Percentiles rank a stretch among this genome's conserved stretches.
Conservation (phyloP, 2,888 invertebrate species). For the Drosophila paracracens region DNA sequence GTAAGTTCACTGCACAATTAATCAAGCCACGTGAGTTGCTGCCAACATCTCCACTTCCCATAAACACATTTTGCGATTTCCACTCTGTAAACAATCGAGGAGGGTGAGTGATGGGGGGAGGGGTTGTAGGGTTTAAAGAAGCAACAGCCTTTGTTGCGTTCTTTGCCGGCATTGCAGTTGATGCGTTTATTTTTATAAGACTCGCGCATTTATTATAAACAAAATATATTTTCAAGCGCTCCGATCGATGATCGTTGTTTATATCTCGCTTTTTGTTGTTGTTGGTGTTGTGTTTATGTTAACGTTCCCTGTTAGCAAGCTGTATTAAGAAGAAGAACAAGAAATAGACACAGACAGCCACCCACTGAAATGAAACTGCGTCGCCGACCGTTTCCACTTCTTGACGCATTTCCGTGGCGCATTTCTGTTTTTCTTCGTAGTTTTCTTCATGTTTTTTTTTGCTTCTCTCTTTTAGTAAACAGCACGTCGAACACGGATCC, state of each 20-base stretch:
- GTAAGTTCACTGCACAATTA: slow-evolving; percentile 68
- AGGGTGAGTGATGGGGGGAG: neutral
- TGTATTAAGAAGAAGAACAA: slow-evolving; percentile 19
- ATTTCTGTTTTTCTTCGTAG: slow-evolving; percentile 15
- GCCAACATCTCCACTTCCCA: slow-evolving; percentile 25
- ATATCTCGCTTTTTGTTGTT: slow-evolving; percentile 16
- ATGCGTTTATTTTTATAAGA: slow-evolving; percentile 75
- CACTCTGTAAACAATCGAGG: slow-evolving; percentile 45
- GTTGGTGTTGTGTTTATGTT: slow-evolving; percentile 62
- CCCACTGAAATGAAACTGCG: slow-evolving; percentile 48
- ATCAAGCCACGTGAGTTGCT: slow-evolving; percentile 71
- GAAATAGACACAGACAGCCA: slow-evolving; percentile 19
- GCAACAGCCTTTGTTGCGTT: slow-evolving; percentile 29
- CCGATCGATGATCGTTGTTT: slow-evolving; percentile 32
- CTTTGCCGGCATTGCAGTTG: slow-evolving; percentile 52
- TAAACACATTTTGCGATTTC: slow-evolving; percentile 60
- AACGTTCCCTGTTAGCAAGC: slow-evolving; percentile 68
- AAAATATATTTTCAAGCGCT: slow-evolving; percentile 50
- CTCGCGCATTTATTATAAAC: slow-evolving; percentile 77
- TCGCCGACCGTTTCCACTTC: slow-evolving; percentile 18
- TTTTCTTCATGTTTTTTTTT: slow-evolving; percentile 6
- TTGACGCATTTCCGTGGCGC: slow-evolving; percentile 71
- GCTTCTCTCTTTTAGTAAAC: slow-evolving; percentile 64
- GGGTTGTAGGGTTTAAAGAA: neutral
- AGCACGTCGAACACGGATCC: slow-evolving; percentile 39